Conservation (phyloP, 2,113 vertebrate species). For the Pterocles burchelli region DNA sequence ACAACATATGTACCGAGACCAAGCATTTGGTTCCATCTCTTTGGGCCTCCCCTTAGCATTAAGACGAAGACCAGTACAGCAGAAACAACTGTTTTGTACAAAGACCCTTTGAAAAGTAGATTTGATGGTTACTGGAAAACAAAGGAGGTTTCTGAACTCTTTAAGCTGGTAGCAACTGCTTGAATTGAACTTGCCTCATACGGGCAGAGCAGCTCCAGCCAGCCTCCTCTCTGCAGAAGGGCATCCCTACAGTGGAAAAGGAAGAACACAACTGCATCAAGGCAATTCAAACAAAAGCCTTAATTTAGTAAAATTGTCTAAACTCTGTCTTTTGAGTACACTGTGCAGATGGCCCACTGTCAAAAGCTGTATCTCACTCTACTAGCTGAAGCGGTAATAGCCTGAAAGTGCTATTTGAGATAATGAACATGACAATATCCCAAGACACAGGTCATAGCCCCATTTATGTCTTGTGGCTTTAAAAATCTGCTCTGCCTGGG, state of each 20-base stretch:
- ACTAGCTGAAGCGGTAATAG: neutral
- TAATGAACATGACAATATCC: neutral
- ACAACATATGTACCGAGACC: fast-evolving
- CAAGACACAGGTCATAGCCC: neutral
- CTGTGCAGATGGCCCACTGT: neutral
- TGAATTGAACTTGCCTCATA: fast-evolving
- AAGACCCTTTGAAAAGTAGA: neutral
- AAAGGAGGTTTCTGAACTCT: neutral
- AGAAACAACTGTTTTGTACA: neutral
- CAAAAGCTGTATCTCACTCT: neutral
- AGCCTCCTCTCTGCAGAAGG: neutral
- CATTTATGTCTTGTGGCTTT: neutral
- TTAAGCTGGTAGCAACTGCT: neutral
- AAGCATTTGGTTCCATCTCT: neutral
- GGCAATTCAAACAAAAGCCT: neutral
- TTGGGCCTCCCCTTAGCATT: neutral
- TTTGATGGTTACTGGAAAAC: neutral
- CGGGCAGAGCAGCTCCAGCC: neutral
- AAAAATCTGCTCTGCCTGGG: neutral
- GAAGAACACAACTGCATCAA: neutral
- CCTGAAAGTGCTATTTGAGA: neutral
- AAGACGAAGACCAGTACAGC: neutral
- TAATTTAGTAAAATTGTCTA: neutral
- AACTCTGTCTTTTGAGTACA: neutral
- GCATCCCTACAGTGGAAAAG: neutral